Evolutionary conservation across 2,797 vertebrate genomes (phyloP).

Genomic region (Bryconaethiops microstoma): DNA sequence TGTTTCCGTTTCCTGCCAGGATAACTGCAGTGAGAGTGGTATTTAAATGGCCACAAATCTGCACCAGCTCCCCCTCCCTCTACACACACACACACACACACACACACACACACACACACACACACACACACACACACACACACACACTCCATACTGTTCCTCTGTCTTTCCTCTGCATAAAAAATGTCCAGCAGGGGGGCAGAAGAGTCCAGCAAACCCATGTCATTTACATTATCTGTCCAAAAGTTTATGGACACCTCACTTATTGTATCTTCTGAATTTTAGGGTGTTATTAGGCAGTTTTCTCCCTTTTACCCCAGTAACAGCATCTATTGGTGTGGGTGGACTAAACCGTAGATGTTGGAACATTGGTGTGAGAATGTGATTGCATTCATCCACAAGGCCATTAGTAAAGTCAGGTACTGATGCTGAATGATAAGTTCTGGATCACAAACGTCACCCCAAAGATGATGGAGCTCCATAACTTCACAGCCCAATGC

Average conservation of each 20-base stretch:
- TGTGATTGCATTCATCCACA: neutral
- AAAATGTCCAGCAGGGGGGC: constrained; percentile 44
- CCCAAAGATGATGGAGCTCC: too few relatives aligned
- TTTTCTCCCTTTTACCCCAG: neutral
- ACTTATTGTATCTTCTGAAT: neutral
- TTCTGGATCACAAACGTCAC: neutral
- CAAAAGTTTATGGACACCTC: neutral
- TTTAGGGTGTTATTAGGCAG: neutral
- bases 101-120: constrained; percentile 12
- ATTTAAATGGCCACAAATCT: constrained; percentile 35
- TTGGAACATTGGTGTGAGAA: neutral
- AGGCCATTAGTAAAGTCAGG: neutral
- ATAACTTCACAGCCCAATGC: neutral
- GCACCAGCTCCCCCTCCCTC: neutral
- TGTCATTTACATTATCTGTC: neutral
- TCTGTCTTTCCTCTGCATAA: neutral
- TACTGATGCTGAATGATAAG: neutral
- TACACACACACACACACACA: constrained; percentile 7
- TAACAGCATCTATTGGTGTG: neutral
- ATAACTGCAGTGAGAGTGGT: constrained; percentile 44
- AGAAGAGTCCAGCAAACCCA: constrained; percentile 32
- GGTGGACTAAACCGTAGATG: neutral
- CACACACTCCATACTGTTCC: neutral
- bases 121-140: neutral
- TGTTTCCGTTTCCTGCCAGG: constrained; percentile 42